Conservation (phyloP, 64 coral and sea anemone species). For the Montipora sp. region DNA sequence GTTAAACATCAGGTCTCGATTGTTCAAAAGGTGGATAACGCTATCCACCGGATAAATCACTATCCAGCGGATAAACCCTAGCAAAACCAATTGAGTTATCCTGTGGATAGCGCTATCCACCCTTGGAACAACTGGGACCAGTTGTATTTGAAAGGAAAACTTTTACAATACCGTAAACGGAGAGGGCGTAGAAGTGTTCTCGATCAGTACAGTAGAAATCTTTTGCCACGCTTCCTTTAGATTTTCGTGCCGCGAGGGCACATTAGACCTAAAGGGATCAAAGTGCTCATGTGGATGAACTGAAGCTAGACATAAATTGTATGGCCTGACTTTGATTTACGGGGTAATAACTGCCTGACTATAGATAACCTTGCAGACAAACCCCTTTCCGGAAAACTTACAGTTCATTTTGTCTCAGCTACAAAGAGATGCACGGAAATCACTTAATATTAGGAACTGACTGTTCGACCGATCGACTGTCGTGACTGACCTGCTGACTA, state of each 20-base stretch:
- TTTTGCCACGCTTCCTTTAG: neutral
- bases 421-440: too few species aligned
- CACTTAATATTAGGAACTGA: neutral
- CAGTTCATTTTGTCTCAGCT: too few species aligned
- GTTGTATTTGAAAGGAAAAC: too few species aligned
- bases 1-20: too few species aligned
- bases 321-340: neutral
- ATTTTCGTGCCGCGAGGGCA: neutral
- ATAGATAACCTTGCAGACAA: too few species aligned
- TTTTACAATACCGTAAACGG: conserved; percentile 14
- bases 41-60: too few species aligned
- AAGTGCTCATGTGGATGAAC: neutral
- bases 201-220: neutral
- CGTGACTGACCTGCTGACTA: neutral
- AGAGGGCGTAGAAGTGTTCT: neutral
- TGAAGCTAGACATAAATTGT: neutral
- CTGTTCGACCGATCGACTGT: neutral
- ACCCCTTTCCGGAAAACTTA: too few species aligned
- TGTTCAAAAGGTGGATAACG: too few species aligned
- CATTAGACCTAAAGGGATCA: neutral
- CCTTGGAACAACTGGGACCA: too few species aligned
- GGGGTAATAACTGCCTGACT: neutral
- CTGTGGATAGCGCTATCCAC: too few species aligned
- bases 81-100: too few species aligned
- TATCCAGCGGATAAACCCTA: too few species aligned